Percentiles rank a stretch among this genome's conserved stretches.
Conservation (phyloP, 2,113 vertebrate species). For the Sialia sialis region DNA sequence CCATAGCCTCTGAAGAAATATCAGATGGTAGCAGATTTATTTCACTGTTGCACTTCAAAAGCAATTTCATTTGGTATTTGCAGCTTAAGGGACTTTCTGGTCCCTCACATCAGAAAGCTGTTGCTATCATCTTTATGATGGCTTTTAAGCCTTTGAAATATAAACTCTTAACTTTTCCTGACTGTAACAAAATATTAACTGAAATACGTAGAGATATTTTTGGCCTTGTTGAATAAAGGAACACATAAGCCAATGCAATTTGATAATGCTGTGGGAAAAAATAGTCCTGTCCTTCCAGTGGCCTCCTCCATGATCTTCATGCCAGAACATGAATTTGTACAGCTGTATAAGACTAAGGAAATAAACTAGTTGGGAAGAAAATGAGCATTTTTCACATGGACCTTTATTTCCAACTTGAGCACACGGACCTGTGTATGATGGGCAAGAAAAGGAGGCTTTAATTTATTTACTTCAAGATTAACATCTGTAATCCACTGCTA, state of each 20-base stretch:
- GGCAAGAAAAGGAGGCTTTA: background rate
- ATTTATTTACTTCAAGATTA: background rate
- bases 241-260: background rate
- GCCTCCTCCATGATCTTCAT: background rate
- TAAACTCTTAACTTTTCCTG: background rate
- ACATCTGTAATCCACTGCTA: background rate
- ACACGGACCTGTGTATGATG: background rate
- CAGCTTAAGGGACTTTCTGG: background rate
- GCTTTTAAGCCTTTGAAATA: background rate
- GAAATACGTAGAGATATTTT: background rate
- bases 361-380: background rate
- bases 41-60: background rate
- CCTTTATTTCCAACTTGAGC: background rate
- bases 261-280: constrained; percentile 18
- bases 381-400: background rate
- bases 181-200: background rate
- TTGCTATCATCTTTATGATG: background rate
- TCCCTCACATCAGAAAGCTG: background rate
- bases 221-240: background rate
- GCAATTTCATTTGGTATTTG: background rate
- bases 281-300: background rate
- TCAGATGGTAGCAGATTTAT: background rate
- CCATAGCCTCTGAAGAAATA: background rate
- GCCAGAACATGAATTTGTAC: background rate
- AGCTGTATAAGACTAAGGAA: background rate